Conservation (phyloP, 2,797 vertebrate genomes). For the Sebastes diploproa region DNA sequence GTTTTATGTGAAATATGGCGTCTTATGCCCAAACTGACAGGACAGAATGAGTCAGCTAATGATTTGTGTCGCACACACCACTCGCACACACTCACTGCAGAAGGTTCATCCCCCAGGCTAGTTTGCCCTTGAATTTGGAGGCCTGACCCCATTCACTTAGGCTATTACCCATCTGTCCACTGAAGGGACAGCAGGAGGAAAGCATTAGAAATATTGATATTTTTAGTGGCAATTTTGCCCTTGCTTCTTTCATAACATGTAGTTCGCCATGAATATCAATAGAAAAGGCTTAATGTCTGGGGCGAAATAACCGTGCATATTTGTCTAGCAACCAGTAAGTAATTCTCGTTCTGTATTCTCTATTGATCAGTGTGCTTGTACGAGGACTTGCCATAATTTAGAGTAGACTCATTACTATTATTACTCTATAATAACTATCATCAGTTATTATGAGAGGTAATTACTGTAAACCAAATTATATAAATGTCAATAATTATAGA, state of each 20-base stretch:
- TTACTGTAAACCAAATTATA: background rate
- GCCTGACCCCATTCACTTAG: slow-evolving; percentile 64
- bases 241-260: slow-evolving; percentile 47
- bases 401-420: background rate
- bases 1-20: slow-evolving; percentile 65
- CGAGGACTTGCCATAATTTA: background rate
- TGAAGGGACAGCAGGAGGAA: slow-evolving; percentile 37
- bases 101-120: slow-evolving; percentile 42
- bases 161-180: slow-evolving; percentile 69
- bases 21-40: slow-evolving; percentile 63
- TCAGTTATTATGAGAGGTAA: background rate
- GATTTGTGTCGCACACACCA: slow-evolving; percentile 47
- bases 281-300: background rate
- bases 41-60: slow-evolving; percentile 51
- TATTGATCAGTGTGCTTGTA: background rate
- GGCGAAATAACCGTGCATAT: background rate
- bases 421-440: background rate
- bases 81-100: slow-evolving; percentile 14
- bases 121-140: slow-evolving; percentile 68
- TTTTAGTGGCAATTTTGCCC: slow-evolving; percentile 51
- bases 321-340: background rate
- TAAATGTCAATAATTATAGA: background rate
- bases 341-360: background rate
- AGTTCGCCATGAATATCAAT: slow-evolving; percentile 29
- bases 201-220: slow-evolving; percentile 62